A percentile compares a stretch with the other conserved stretches of the same genome.
Conservation (phyloP, 2,113 vertebrate species). For the Potamarius usumacintae region DNA sequence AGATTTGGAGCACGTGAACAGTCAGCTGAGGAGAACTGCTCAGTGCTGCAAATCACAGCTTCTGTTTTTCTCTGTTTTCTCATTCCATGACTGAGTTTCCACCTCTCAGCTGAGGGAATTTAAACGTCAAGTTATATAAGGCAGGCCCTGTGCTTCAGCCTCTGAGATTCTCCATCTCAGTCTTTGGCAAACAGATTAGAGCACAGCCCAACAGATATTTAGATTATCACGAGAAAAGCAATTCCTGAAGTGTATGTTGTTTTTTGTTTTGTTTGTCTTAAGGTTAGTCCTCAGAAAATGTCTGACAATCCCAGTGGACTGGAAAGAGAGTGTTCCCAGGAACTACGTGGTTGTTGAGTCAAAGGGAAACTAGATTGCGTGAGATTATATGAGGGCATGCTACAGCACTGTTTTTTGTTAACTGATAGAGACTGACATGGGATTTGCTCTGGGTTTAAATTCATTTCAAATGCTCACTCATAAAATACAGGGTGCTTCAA, state of each 20-base stretch:
- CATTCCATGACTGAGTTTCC: conserved; percentile 22
- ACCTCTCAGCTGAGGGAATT: conserved; percentile 28
- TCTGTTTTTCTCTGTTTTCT: conserved; percentile 19
- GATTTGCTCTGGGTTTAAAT: not conserved
- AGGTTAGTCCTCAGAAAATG: conserved; percentile 9
- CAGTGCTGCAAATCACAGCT: conserved; percentile 5
- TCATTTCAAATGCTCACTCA: not conserved
- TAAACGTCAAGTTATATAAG: conserved; percentile 38
- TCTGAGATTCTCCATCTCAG: conserved; percentile 3
- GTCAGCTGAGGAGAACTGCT: not conserved
- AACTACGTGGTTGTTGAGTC: not conserved
- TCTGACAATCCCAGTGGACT: not conserved
- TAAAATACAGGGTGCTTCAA: not conserved
- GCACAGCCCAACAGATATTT: not conserved
- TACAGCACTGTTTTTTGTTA: conserved; percentile 8
- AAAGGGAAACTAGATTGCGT: no score
- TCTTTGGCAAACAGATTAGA: not conserved
- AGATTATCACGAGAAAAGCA: not conserved
- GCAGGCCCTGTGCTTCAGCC: not conserved
- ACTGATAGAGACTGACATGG: not conserved
- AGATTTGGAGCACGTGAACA: conserved; percentile 18
- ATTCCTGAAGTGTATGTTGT: not conserved
- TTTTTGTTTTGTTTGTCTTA: not conserved
- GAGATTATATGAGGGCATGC: not conserved
- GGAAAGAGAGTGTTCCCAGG: not conserved